Conservation (phyloP, 2,888 invertebrate genomes). For the Agriopis leucophaearia region DNA sequence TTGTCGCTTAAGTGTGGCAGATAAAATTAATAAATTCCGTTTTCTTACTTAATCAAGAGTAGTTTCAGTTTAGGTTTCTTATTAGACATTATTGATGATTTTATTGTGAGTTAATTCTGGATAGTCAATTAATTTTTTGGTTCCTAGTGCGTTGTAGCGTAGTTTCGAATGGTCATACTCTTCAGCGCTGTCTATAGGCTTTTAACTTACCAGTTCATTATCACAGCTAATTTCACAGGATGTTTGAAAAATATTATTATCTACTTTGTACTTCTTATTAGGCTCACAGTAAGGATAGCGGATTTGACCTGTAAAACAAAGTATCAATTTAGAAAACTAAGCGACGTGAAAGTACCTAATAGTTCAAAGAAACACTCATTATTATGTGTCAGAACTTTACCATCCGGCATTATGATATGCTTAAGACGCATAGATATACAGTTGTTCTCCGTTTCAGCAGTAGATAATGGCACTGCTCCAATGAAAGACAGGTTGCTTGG, state of each 20-base stretch:
- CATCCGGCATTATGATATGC: conserved; percentile 73
- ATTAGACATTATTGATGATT: too few species aligned
- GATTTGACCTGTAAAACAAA: conserved; percentile 62
- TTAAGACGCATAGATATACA: conserved; percentile 71
- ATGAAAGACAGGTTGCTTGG: conserved; percentile 71
- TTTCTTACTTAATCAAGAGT: too few species aligned
- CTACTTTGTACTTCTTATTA: conserved; percentile 61
- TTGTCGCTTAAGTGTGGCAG: too few species aligned
- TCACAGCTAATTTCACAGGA: conserved; percentile 79
- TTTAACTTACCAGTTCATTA: conserved; percentile 64
- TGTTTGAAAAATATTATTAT: conserved; percentile 67
- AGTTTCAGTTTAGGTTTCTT: too few species aligned
- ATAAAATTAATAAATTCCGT: too few species aligned
- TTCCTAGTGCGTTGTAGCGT: too few species aligned
- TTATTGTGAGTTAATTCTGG: too few species aligned
- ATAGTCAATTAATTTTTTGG: too few species aligned
- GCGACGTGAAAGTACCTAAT: neutral
- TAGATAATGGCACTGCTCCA: conserved; percentile 61
- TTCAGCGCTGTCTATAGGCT: too few species aligned
- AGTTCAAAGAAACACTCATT: neutral
- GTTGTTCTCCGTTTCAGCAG: conserved; percentile 59
- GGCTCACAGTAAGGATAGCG: conserved; percentile 71
- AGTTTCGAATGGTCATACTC: too few species aligned
- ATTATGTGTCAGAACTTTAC: conserved; percentile 47
- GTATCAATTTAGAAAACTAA: neutral